Percentiles rank a stretch among this genome's conserved stretches.
These are phyloP conservation scores for Proctacanthus coquilletti DNA, from an alignment of 1,140 invertebrate genomes.

Conservation along the genomic window DNA sequence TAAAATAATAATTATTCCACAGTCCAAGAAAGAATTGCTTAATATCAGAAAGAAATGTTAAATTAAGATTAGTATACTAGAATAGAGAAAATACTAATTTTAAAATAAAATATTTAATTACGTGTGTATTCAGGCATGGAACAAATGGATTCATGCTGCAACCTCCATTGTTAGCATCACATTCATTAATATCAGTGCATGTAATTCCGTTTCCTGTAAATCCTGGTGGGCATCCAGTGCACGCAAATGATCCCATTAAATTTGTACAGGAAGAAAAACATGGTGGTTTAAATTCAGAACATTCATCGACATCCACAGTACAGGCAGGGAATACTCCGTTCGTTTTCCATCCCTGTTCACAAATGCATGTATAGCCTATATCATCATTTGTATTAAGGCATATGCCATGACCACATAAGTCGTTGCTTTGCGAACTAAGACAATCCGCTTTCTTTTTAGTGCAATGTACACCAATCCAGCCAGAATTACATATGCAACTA, in stretches of 20 bases:
- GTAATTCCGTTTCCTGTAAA: conserved; percentile 72
- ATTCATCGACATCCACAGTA: conserved; percentile 70
- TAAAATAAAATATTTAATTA: conserved; percentile 17
- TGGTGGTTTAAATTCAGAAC: conserved; percentile 39
- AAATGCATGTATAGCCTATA: conserved; percentile 51
- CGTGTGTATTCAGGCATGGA: conserved; percentile 62
- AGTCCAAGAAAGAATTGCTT: no score
- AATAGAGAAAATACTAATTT: no score
- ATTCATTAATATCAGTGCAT: conserved; percentile 76
- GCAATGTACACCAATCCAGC: conserved; percentile 56
- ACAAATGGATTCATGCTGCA: conserved; percentile 62
- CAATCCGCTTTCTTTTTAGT: conserved; percentile 53
- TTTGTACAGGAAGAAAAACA: conserved; percentile 76
- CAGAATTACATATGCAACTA: not conserved
- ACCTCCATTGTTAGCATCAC: conserved; percentile 64
- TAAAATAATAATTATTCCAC: no score
- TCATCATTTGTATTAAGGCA: conserved; percentile 46
- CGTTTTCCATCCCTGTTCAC: conserved; percentile 68
- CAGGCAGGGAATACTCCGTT: conserved; percentile 46
- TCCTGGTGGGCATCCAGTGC: conserved; percentile 65
- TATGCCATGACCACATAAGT: conserved; percentile 71
- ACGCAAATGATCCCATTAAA: conserved; percentile 61
- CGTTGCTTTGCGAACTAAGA: conserved; percentile 40
- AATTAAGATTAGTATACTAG: no score
- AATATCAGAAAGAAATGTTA: no score